Evolutionary conservation across 2,113 vertebrate species (phyloP).

Genomic region (Asarcornis scutulata): DNA sequence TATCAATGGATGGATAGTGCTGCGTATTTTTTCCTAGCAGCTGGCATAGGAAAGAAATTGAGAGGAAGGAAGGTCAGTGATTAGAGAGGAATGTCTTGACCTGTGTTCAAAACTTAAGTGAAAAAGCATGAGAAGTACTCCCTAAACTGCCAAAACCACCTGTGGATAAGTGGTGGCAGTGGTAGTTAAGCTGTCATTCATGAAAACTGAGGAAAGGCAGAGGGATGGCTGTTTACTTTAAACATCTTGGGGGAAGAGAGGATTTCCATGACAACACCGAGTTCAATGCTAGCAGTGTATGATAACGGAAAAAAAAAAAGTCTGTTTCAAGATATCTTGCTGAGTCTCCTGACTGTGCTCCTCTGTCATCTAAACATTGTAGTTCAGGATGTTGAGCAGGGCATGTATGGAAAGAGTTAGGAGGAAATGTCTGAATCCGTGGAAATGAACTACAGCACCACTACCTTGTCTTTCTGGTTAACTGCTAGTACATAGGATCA

Average conservation of each 20-base stretch:
- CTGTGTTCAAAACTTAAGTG: slow-evolving; percentile 28
- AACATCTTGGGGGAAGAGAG: not conserved
- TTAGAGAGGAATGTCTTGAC: slow-evolving; percentile 35
- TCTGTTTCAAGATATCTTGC: not conserved
- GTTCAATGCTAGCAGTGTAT: not conserved
- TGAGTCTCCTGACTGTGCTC: not conserved
- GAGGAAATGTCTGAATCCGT: not conserved
- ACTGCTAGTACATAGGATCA: not conserved
- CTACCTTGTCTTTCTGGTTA: not conserved
- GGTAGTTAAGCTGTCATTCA: slow-evolving; percentile 64
- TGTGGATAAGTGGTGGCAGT: not conserved
- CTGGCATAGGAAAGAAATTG: slow-evolving; percentile 7
- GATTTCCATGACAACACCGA: slow-evolving; percentile 57
- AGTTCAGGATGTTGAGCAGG: not conserved
- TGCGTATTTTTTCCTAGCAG: not conserved
- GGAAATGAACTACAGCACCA: not conserved
- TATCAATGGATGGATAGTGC: not conserved
- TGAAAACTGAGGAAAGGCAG: slow-evolving; percentile 55
- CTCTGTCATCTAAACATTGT: not conserved
- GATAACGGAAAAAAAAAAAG: not conserved
- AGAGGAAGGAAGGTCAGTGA: not conserved
- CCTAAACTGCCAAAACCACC: slow-evolving; percentile 25
- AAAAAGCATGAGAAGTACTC: slow-evolving; percentile 28
- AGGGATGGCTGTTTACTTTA: slow-evolving; percentile 58
- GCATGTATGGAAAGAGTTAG: not conserved